Base-by-base conservation (phyloP, 2,113 vertebrate genomes). In the Dryoscopus gambensis region DNA sequence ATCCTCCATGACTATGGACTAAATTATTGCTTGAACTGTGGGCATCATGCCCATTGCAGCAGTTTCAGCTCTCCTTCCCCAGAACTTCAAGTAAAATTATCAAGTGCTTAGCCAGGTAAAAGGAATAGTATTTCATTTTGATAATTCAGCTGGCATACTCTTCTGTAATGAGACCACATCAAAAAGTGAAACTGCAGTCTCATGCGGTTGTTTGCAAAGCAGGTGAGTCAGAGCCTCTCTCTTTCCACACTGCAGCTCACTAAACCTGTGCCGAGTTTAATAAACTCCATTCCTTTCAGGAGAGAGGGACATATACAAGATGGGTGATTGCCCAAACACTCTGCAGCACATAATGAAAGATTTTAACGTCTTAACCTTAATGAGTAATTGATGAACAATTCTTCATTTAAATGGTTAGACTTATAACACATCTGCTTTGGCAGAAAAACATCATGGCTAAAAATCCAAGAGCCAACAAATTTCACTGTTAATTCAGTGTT, bases 171-270 rank as follows among this genome's bases (percentile, higher is more conserved):
- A 94, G 88, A 95, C 96, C 95, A 95, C 96, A 96, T 90, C 95
- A 96, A 96, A 96, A 96, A 96, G 76, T 62, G 83, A 93, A 95
- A 93, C 96, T 97, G 96, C 95, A 95, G 80, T 87, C 96, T 97
- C 92, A 96, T 96, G 92, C 53, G 9, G 96, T 76, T 87, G 80
- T 94, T 96, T 82, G 93, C 92, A 89, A 92, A 78, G 73, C 7
- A 64, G 53, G 92, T 92, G 95, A 94, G 84, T 96, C 95, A 96
- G 83, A 94, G 19, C 55, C 65, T 75, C 92, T 63, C 81, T 93
- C 79, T 64, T 95, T 87, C 93, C 88, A 23, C 56, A 68, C 69
- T 92, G 49, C 76, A 93, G 64, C 62, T 90, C 30, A 1, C 65
- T 84, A 84, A 90, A 56, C 57, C 69, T 87, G 44, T 5, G 8